Evolutionary conservation across 2,797 vertebrate genomes (phyloP), one percentile per base, ranked within the genome.

Genomic region (Macrochelys suwanniensis): DNA sequence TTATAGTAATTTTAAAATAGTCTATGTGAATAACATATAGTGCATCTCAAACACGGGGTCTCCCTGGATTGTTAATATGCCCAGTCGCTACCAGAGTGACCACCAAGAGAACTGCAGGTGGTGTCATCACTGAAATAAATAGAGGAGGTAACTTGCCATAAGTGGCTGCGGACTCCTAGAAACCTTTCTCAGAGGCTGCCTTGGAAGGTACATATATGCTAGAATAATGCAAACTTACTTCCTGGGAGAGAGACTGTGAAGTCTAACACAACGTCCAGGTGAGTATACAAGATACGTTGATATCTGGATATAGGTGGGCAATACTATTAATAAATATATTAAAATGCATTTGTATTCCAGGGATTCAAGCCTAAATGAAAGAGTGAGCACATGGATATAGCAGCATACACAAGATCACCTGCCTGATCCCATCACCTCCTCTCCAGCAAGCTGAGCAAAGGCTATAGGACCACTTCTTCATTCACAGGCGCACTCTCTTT

Each of bases 41-140:
- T 76, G 56, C 82, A 51, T 28, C 78, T 82, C 82, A 65, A 94
- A 78, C 82, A 89, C 12, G 91, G 5, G 45, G 78, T 91, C 51
- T 89, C 94, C 80, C 37, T 87, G n/a, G 50, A 3, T 59, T 71
- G 90, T 31, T 47, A 85, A 93, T 84, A 71, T 89, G 26, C 26
- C 6, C 19, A 51, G 21, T 77, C 85, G n/a, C 42, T 81, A 77
- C 17, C 80, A 54, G 33, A 51, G 91, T 0, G 1, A 53, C 45
- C 11, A 26, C 11, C 87, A 33, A 53, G 80, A 80, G 51, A 87
- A 88, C 74, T 88, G 33, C 74, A 71, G 37, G 21, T 5, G 21
- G 21, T 65, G 25, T n/a, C 11, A 89, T 90, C 92, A 95, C 59
- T 89, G 85, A 94, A 96, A 81, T 78, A 82, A 82, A 57, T 31